Base-by-base conservation (phyloP, 2,888 invertebrate genomes). In the Andrena chrysosceles region DNA sequence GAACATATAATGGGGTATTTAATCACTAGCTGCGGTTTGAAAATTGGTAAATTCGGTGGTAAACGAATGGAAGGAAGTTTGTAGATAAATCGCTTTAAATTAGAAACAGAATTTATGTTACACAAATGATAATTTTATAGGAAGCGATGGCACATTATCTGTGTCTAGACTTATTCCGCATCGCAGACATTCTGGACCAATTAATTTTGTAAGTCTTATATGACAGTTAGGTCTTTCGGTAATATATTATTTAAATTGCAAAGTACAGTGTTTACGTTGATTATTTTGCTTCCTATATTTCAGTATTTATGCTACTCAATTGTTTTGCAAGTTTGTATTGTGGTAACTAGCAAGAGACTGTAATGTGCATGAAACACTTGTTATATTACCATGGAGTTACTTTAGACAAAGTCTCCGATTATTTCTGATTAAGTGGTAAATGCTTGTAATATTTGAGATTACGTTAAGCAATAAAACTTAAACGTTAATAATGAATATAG, bases 151-250 rank as follows among this genome's bases (percentile, higher is more conserved):
- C 89, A 92, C 89, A 84, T 89, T 93, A 88, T 89, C 90, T 89
- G 91, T 91, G 87, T 91, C 92, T 85, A 89, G 84, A 86, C 89
- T 90, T 88, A 84, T 84, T 85, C 91, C 89, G 84, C 92, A 87
- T 81, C 93, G 93, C 89, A 91, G 93, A 90, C 91, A 91, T 89
- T 94, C 93, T 70, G 93, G 93, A 91, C 91, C 94, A 89, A 91
- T 89, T 89, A 92, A 92, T 86, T 91, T 93, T 91, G 94, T 94
- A 94, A 94, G 94, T 94, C 88, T 85, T 81, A 4, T 23, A 81
- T 70, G 88, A 82, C 73, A 86, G 86, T 84, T 86, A 84, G 77
- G 60, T 8, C 42, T 82, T 48, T 67, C 73, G 70, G 48, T 56
- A 62, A 75, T 20, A 52, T 60, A 63, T 56, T 76, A 68, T 66